These are phyloP conservation scores for Syngnathus typhle DNA, from an alignment of 2,113 vertebrate genomes.

Conservation along the genomic window DNA sequence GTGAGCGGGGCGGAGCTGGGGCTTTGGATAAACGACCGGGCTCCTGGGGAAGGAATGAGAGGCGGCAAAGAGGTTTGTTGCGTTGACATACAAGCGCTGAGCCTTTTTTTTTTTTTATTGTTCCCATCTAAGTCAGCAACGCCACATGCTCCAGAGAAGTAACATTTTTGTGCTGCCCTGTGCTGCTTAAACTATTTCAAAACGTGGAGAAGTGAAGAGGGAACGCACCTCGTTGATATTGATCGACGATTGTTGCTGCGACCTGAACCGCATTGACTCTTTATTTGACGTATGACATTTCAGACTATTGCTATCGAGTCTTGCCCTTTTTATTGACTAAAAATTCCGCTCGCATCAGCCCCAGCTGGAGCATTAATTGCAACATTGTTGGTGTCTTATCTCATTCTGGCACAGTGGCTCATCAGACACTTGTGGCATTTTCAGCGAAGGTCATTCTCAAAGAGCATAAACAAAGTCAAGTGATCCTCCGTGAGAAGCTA, in stretches of 20 bases:
- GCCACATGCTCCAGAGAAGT: neutral
- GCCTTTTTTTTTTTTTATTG: neutral
- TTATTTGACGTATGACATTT: conserved; percentile 3
- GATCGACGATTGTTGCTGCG: neutral
- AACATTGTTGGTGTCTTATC: conserved; percentile 57
- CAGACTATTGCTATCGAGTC: conserved; percentile 6
- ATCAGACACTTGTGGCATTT: conserved; percentile 41
- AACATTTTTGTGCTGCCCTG: neutral
- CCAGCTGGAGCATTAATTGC: conserved; percentile 49
- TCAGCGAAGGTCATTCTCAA: conserved; percentile 49
- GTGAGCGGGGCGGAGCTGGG: neutral
- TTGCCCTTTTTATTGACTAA: conserved; percentile 27
- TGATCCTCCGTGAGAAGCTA: conserved; percentile 36
- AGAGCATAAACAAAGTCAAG: conserved; percentile 42
- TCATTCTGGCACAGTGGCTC: conserved; percentile 33
- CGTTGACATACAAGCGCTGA: conserved; percentile 1
- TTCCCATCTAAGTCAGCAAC: conserved; percentile 7
- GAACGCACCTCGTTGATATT: neutral
- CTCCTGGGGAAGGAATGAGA: conserved; percentile 3
- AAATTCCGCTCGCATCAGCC: conserved; percentile 29
- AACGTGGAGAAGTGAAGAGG: neutral
- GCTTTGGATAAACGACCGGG: conserved; percentile 4
- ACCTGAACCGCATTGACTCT: neutral
- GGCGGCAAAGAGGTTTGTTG: conserved; percentile 1
- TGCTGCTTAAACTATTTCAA: neutral